Percentiles rank a stretch among this genome's conserved stretches.
phyloP scores from a whole-genome alignment of 2,888 invertebrate genomes.

The Oegoconia quadripuncta region DNA sequence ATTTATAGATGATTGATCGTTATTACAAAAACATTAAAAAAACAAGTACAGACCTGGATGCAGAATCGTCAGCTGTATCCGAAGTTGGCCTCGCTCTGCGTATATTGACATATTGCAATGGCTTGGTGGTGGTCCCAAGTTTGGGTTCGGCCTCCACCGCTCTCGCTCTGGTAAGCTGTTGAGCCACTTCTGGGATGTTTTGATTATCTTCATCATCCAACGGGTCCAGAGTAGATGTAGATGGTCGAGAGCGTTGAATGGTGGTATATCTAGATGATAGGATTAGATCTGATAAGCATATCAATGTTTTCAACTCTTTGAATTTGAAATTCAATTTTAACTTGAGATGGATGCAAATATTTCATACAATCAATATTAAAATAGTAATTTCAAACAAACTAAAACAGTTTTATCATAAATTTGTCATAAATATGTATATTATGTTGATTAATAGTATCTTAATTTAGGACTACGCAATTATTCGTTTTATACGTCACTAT shows the following conservation, averaged over 20 bases:
- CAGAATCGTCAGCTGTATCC: slow-evolving; percentile 58
- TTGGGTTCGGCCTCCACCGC: slow-evolving; percentile 35
- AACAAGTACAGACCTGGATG: slow-evolving; percentile 56
- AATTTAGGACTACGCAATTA: too few species aligned
- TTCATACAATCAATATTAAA: too few species aligned
- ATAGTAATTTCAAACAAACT: too few species aligned
- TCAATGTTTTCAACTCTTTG: background rate
- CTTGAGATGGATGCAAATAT: too few species aligned
- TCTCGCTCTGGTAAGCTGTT: slow-evolving; percentile 31
- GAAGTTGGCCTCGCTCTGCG: slow-evolving; percentile 78
- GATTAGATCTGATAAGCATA: too few species aligned
- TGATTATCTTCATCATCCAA: slow-evolving; percentile 37
- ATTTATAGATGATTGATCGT: too few species aligned
- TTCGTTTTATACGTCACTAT: too few species aligned
- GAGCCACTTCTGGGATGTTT: slow-evolving; percentile 39
- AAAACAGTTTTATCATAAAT: too few species aligned
- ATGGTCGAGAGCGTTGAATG: slow-evolving; percentile 80
- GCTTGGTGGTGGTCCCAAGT: slow-evolving; percentile 54
- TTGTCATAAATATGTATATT: too few species aligned
- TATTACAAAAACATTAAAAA: too few species aligned
- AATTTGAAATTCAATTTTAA: too few species aligned
- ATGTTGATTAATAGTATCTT: too few species aligned
- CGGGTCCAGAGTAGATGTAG: slow-evolving; percentile 49
- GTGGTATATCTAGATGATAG: slow-evolving; percentile 74
- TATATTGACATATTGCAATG: slow-evolving; percentile 85